These are phyloP conservation scores for Pteromalus puparum DNA, from an alignment of 1,140 invertebrate species.

Conservation along the genomic window DNA sequence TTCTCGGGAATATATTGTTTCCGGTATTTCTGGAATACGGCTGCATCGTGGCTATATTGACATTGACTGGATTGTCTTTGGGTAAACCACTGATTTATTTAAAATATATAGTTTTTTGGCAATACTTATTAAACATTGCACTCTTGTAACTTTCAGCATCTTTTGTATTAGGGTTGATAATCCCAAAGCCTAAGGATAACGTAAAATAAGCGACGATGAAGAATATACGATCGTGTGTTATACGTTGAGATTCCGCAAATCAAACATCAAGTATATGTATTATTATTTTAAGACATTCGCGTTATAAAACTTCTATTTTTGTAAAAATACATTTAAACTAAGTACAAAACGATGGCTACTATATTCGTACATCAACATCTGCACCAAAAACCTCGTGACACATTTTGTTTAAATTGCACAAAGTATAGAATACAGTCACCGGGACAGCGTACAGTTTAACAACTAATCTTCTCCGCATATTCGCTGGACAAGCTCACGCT, in stretches of 20 bases:
- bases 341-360: too few relatives aligned
- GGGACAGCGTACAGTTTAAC: not conserved
- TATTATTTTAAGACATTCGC: too few relatives aligned
- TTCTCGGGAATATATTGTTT: slow-evolving; percentile 73
- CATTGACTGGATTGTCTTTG: slow-evolving; percentile 56
- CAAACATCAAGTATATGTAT: too few relatives aligned
- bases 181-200: not conserved
- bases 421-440: not conserved
- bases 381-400: not conserved
- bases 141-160: not conserved
- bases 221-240: too few relatives aligned
- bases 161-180: not conserved
- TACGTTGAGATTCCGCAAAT: too few relatives aligned
- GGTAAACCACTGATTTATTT: not conserved
- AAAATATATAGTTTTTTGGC: too few relatives aligned
- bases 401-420: not conserved
- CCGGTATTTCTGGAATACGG: slow-evolving; percentile 71
- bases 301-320: too few relatives aligned
- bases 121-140: not conserved
- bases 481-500: not conserved
- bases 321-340: too few relatives aligned
- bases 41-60: slow-evolving; percentile 70
- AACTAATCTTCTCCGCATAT: not conserved
- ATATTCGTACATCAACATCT: too few relatives aligned
- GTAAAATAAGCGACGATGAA: not conserved